phyloP scores from a whole-genome alignment of 30 jellyfish, hydroid and myxozoan species.

The Aurelia aurita region DNA sequence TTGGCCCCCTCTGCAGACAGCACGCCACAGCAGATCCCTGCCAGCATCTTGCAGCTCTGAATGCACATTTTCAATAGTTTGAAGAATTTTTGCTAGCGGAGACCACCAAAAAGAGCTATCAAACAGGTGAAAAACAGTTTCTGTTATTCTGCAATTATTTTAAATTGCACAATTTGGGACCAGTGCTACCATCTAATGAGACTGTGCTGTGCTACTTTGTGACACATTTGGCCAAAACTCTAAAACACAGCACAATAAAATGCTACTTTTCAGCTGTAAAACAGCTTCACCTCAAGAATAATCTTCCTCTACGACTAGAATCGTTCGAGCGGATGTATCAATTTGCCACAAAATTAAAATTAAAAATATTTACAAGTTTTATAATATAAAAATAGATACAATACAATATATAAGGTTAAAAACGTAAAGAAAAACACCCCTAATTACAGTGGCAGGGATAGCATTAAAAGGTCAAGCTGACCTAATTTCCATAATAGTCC shows the following conservation, averaged over 20 bases:
- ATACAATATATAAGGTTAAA: too few species aligned
- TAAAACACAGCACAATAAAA: neutral
- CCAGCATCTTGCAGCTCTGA: neutral
- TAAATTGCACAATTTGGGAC: too few species aligned
- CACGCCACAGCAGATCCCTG: neutral
- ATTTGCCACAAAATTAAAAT: too few species aligned
- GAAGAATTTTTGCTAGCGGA: neutral
- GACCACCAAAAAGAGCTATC: conserved; percentile 4
- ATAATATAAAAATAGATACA: too few species aligned
- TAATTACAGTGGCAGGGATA: too few species aligned
- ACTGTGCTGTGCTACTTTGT: neutral
- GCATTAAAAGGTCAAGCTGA: too few species aligned
- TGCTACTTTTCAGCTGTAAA: neutral
- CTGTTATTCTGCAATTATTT: neutral
- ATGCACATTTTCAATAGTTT: neutral
- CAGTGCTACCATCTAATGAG: conserved; percentile 1
- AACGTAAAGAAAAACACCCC: too few species aligned
- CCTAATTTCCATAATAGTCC: too few species aligned
- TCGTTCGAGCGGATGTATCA: too few species aligned
- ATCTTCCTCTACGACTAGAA: too few species aligned
- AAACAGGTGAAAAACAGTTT: conserved; percentile 5
- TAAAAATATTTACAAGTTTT: too few species aligned
- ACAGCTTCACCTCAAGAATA: neutral
- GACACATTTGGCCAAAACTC: conserved; percentile 5
- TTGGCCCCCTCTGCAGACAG: conserved; percentile 10